phyloP scores from a whole-genome alignment of 2,888 invertebrate genomes.

The Drosophila melanocephala region DNA sequence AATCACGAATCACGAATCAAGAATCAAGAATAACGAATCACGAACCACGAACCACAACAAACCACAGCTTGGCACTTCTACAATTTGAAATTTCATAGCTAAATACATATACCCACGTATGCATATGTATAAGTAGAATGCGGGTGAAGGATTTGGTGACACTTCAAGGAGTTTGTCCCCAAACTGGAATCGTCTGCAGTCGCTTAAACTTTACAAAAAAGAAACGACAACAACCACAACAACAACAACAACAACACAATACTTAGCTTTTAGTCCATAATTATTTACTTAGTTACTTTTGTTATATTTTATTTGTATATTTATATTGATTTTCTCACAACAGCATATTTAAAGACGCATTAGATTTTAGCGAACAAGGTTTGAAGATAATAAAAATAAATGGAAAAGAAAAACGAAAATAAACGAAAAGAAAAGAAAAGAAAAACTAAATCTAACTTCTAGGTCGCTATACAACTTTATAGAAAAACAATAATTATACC shows the following conservation, averaged over 20 bases:
- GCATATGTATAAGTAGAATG: slow-evolving; percentile 5
- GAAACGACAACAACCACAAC: background rate
- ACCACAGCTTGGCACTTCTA: slow-evolving; percentile 14
- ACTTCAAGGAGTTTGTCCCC: slow-evolving; percentile 18
- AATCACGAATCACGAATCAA: slow-evolving; percentile 12
- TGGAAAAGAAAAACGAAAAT: slow-evolving; percentile 12
- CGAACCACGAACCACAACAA: slow-evolving; percentile 5
- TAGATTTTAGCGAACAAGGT: slow-evolving; percentile 67
- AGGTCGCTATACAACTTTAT: slow-evolving; percentile 49
- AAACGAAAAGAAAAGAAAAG: slow-evolving; percentile 8
- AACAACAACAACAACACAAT: background rate
- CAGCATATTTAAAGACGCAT: slow-evolving; percentile 78
- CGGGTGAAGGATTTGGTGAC: slow-evolving; percentile 24
- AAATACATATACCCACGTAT: background rate
- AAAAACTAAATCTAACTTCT: slow-evolving; percentile 30
- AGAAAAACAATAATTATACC: slow-evolving; percentile 59
- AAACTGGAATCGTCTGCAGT: slow-evolving; percentile 18
- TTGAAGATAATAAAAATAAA: slow-evolving; percentile 43
- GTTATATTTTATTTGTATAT: slow-evolving; percentile 5
- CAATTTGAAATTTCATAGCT: background rate
- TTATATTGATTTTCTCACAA: slow-evolving; percentile 23
- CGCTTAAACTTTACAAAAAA: slow-evolving; percentile 17
- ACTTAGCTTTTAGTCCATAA: slow-evolving; percentile 26
- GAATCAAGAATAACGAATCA: too few relatives aligned
- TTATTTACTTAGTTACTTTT: slow-evolving; percentile 19